Base-by-base conservation (phyloP, 2,797 vertebrate genomes). In the Champsocephalus gunnari region DNA sequence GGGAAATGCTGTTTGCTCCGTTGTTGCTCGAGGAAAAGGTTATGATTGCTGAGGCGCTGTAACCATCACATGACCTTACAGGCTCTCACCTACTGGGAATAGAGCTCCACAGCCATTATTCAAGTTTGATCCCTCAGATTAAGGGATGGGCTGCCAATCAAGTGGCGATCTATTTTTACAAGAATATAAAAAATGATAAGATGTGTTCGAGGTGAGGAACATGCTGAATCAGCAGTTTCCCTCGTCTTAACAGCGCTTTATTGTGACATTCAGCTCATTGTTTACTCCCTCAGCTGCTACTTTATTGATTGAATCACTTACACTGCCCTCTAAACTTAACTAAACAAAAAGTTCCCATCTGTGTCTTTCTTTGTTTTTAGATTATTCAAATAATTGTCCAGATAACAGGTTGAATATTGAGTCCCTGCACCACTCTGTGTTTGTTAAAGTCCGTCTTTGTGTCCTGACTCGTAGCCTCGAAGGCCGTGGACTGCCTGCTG, bases 401-500 rank as follows among this genome's bases (percentile, higher is more conserved):
- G 28, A 38, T 9, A 6, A 38, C 34, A 38, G 34, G 34, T 38
- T 38, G 34, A 6, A 38, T 38, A 38, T 38, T 38, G 34, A 38
- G 57, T 55, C 16, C 28, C 7, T 41, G 13, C 45, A 38, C 9
- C 14, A 0, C 5, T 73, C 1, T 60, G 4, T 59, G 7, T 8
- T 69, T 62, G 50, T 45, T 10, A 51, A 56, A 24, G 3, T 55
- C 34, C 1, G 0, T 69, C 38, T 77, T 11, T 84, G 9, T 84
- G 12, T 89, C 14, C 24, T 28, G 24, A 28, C 24, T 28, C 24
- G 1, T 81, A 99, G 98, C 98, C 73, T 99, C 96, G 49, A 99
- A 99, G 96, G 98, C 98, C 19, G 98, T 99, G 87, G 98, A 99
- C 89, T 97, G 96, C 89, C 96, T 99, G 80, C 82, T 99, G 93